These are phyloP conservation scores for Coluber constrictor DNA, from an alignment of 2,797 vertebrate species.

Conservation along the genomic window DNA sequence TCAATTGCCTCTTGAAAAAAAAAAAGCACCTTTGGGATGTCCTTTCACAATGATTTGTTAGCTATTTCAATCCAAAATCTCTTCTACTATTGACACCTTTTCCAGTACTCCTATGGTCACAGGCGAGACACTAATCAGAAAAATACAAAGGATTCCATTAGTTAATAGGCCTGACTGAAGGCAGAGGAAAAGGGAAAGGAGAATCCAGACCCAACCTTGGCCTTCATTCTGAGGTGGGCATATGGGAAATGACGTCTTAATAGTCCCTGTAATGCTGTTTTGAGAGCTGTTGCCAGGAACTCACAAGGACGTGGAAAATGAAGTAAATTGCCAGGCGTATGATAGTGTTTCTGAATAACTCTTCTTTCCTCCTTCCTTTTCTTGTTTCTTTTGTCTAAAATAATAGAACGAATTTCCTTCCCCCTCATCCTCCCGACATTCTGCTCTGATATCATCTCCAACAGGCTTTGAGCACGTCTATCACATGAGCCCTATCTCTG, in stretches of 20 bases:
- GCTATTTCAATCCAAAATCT: not conserved
- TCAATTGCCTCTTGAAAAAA: too few species aligned
- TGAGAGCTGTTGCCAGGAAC: not conserved
- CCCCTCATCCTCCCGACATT: constrained; percentile 77
- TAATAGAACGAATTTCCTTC: constrained; percentile 79
- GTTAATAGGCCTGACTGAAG: not conserved
- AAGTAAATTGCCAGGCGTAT: constrained; percentile 38
- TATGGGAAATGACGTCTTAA: not conserved
- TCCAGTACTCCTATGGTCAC: not conserved
- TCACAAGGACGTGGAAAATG: constrained; percentile 17
- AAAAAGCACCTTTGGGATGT: too few species aligned
- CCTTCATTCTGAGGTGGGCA: not conserved
- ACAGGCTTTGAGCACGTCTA: constrained; percentile 86
- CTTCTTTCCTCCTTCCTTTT: constrained; percentile 62
- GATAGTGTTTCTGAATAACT: constrained; percentile 56
- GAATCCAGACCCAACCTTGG: not conserved
- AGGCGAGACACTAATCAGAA: not conserved
- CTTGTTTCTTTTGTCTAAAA: constrained; percentile 66
- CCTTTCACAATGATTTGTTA: not conserved
- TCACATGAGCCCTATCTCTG: constrained; percentile 82
- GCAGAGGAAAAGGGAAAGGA: not conserved
- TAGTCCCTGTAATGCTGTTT: not conserved
- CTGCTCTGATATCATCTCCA: constrained; percentile 82
- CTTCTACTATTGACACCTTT: not conserved
- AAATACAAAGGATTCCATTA: not conserved